These are phyloP conservation scores for Lutjanus argentimaculatus DNA, from an alignment of 2,797 vertebrate genomes.

Conservation along the genomic window DNA sequence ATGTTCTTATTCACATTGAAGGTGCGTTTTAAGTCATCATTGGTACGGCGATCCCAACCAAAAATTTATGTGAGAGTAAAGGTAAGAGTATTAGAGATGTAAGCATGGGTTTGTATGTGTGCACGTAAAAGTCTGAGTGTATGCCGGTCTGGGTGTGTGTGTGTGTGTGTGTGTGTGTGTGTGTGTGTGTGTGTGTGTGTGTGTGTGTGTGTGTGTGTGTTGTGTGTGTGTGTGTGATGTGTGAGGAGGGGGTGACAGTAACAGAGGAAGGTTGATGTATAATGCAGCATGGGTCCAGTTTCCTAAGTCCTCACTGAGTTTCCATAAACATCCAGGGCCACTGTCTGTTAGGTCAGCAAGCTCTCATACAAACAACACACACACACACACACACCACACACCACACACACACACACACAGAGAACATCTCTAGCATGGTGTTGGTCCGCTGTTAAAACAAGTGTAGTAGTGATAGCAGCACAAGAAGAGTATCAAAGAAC, in stretches of 20 bases:
- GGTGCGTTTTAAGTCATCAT: background rate
- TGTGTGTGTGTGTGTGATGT: conserved; percentile 2
- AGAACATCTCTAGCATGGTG: conserved; percentile 5
- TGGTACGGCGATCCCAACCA: background rate
- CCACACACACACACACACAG: conserved; percentile 12
- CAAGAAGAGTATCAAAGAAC: conserved; percentile 2
- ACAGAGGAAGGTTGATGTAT: conserved; percentile 73
- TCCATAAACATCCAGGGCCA: conserved; percentile 77
- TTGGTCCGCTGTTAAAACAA: conserved; percentile 34
- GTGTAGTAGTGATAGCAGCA: conserved; percentile 8
- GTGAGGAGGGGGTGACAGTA: conserved; percentile 26
- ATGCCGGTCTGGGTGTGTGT: background rate
- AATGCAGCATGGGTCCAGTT: conserved; percentile 75
- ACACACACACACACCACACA: conserved; percentile 8
- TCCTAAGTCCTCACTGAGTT: conserved; percentile 72
- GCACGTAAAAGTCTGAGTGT: background rate
- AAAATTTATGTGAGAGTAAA: background rate
- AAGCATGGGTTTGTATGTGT: background rate
- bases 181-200: background rate
- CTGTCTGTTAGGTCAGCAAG: conserved; percentile 47
- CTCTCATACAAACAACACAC: conserved; percentile 18
- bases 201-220: background rate
- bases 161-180: background rate
- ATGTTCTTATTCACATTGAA: conserved; percentile 12
- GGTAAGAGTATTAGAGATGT: too few relatives aligned